Conservation (phyloP, 2,888 invertebrate genomes). For the Sipha maydis region DNA sequence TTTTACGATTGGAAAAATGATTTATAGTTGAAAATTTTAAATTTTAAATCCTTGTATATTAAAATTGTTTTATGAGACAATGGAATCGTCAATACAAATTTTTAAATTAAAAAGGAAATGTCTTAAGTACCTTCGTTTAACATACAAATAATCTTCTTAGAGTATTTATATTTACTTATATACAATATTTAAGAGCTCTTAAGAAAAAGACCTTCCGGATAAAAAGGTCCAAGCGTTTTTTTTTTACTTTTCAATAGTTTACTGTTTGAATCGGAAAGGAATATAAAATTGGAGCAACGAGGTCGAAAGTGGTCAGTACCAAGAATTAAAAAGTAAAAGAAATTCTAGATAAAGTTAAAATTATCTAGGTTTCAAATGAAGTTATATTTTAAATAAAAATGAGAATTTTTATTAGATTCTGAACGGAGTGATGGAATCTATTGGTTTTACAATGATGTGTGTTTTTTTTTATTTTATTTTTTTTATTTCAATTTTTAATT, state of each 20-base stretch:
- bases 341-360: background rate
- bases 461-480: too few relatives aligned
- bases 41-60: too few relatives aligned
- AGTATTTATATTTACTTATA: background rate
- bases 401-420: too few relatives aligned
- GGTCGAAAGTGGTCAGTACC: background rate
- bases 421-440: too few relatives aligned
- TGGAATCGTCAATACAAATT: too few relatives aligned
- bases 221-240: background rate
- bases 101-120: too few relatives aligned
- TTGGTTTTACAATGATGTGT: too few relatives aligned
- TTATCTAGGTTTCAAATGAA: background rate
- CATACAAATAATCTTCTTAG: background rate
- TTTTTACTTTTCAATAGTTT: background rate
- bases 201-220: background rate
- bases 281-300: background rate
- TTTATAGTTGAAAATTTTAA: too few relatives aligned
- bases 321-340: background rate
- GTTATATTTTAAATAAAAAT: background rate
- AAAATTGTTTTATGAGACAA: too few relatives aligned
- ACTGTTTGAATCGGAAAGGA: background rate
- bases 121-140: background rate
- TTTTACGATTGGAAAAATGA: too few relatives aligned
- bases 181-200: background rate
- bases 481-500: too few relatives aligned